Evolutionary conservation across 1,140 invertebrate genomes (phyloP), one percentile per base, ranked within the genome.

Genomic region (Orius laevigatus): DNA sequence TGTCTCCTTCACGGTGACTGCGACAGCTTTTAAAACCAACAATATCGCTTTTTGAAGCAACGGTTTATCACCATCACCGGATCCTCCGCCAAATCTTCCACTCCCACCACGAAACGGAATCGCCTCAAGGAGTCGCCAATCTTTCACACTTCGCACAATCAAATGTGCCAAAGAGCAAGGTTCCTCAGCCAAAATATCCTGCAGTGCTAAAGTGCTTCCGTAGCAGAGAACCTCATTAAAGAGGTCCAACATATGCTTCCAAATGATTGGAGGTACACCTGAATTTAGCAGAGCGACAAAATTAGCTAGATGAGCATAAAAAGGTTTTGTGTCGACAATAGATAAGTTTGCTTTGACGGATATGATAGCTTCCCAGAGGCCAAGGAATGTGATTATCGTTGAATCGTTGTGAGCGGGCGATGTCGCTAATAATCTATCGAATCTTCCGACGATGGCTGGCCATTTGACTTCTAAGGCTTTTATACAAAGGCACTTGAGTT

Each of bases 141-240:
- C 84, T 64, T 87, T 86, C 0, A 89, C 83, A 61, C 79, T 83
- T 15, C 85, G 73, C 1, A 90, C 82, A 53, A 86, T 74, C 19
- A 84, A 72, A 60, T 89, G 84, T 10, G 85, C 85, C 53, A 90
- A 63, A 56, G 77, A 77, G 61, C 84, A 88, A 8, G 86, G 85
- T 60, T 90, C 85, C 59, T 90, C 84, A 14, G 83, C 83, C 46
- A 88, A 63, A 49, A 82, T 74, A 62, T 88, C 84, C 64, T 90
- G 85, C 49, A 90, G 65, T 19, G 85, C 84, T 53, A 90, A 65
- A 31, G 86, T 90, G 46, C 84, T 89, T 1, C 85, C 85, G 64
- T 91, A 90, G 63, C 85, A 90, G 25, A 90, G 62, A 3, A 88
- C 84, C 66, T 90, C 86, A 61, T 89, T 89, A 54, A 88, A 85